Conservation (phyloP, 2,888 invertebrate genomes). For the Drosophila buzzatii region DNA sequence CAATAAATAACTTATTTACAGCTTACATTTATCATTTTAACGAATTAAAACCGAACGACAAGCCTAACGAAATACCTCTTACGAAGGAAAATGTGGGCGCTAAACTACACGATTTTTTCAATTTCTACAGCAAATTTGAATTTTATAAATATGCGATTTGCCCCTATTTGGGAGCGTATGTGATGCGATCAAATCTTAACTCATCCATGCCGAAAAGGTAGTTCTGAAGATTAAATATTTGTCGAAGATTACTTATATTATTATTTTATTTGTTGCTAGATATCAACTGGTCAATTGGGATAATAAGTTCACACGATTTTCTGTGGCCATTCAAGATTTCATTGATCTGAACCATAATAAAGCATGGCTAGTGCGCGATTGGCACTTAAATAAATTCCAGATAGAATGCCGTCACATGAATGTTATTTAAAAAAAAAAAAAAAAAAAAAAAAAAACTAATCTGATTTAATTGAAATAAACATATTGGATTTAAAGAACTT, state of each 20-base stretch:
- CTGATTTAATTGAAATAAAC: not conserved
- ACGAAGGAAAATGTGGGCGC: not conserved
- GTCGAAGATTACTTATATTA: not conserved
- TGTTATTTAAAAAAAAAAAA: no score
- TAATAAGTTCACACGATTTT: not conserved
- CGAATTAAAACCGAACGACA: not conserved
- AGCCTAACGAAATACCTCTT: not conserved
- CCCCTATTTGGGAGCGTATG: constrained; percentile 4
- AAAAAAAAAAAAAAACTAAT: not conserved
- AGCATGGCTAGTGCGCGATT: not conserved
- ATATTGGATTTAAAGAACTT: not conserved
- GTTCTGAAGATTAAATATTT: no score
- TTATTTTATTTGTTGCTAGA: not conserved
- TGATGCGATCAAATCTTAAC: rapidly evolving
- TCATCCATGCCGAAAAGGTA: constrained; percentile 11
- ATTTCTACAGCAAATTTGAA: not conserved
- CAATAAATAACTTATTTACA: not conserved
- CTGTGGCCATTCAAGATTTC: constrained; percentile 27
- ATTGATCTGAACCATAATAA: constrained; percentile 9
- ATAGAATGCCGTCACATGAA: no score
- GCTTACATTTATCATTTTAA: constrained; percentile 6
- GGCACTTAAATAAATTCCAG: rapidly evolving
- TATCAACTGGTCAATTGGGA: not conserved
- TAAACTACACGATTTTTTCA: not conserved
- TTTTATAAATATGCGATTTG: not conserved